These are phyloP conservation scores for Stratiolaelaps scimitus DNA, from an alignment of 1,140 invertebrate genomes.

Conservation along the genomic window DNA sequence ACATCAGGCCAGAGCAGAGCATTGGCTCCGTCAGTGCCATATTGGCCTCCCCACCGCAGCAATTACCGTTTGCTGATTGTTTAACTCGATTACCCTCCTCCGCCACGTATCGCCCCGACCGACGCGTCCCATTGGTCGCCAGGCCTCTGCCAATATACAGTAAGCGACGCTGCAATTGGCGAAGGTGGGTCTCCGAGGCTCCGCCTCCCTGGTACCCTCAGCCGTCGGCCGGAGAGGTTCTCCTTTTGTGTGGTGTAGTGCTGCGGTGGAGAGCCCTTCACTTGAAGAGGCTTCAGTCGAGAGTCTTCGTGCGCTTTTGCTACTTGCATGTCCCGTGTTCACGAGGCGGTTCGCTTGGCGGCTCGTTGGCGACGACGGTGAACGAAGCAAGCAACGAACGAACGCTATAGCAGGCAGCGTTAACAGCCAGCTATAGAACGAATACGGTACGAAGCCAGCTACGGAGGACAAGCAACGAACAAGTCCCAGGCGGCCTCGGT, in stretches of 20 bases:
- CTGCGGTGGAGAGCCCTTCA: constrained; percentile 22
- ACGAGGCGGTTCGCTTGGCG: no score
- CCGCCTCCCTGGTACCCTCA: constrained; percentile 25
- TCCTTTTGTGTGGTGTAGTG: constrained; percentile 6
- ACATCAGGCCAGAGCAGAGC: no score
- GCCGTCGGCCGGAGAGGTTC: constrained; percentile 7
- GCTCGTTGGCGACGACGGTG: no score
- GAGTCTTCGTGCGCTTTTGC: constrained; percentile 29
- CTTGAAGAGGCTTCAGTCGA: constrained; percentile 27
- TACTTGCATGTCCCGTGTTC: constrained; percentile 10
- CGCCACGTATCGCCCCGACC: neutral
- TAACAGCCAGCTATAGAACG: no score
- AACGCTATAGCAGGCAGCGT: no score
- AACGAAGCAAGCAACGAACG: no score
- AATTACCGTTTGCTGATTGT: constrained; percentile 26
- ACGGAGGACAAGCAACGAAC: no score
- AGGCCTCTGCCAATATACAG: constrained; percentile 9
- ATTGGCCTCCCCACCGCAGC: neutral
- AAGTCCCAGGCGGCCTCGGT: no score
- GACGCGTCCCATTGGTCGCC: neutral
- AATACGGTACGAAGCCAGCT: no score
- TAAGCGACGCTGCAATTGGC: neutral
- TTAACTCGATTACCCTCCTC: constrained; percentile 15
- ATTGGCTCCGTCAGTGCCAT: no score
- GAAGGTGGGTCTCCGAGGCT: neutral